Percentiles rank a stretch among this genome's conserved stretches.
phyloP scores from a whole-genome alignment of 2,113 vertebrate genomes.

The Rousettus leschenaultii region DNA sequence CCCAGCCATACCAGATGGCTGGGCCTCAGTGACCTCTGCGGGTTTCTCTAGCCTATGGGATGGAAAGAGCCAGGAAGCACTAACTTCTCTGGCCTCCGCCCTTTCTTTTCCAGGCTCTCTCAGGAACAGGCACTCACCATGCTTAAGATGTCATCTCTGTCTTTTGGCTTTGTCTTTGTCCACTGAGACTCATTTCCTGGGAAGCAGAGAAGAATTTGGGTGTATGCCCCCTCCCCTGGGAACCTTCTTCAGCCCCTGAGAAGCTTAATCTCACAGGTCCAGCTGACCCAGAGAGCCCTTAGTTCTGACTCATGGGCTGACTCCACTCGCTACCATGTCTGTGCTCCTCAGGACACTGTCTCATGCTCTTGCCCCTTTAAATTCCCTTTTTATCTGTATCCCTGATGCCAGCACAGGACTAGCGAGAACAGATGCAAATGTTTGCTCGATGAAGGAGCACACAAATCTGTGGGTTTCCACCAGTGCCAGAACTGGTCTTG shows the following conservation, averaged over 20 bases:
- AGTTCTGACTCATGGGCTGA: not conserved
- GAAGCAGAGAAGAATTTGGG: slow-evolving; percentile 47
- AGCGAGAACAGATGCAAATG: not conserved
- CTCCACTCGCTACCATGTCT: not conserved
- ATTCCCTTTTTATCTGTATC: not conserved
- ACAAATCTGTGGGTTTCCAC: not conserved
- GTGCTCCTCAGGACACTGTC: not conserved
- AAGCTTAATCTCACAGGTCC: not conserved
- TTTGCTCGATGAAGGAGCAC: not conserved
- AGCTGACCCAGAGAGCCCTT: slow-evolving; percentile 15
- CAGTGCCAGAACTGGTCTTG: not conserved
- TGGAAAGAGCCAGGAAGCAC: not conserved
- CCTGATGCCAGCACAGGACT: not conserved
- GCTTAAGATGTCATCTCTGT: slow-evolving; percentile 36
- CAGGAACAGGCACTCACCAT: slow-evolving; percentile 45
- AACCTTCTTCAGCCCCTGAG: not conserved
- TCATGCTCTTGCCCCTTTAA: not conserved
- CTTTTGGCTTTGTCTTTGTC: slow-evolving; percentile 29
- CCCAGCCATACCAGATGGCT: not conserved
- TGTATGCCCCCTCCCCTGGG: not conserved
- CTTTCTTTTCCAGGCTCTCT: not conserved
- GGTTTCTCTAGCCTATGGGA: not conserved
- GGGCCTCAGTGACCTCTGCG: not conserved
- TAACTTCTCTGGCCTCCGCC: not conserved
- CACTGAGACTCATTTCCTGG: slow-evolving; percentile 70